Percentiles rank a stretch among this genome's conserved stretches.
These are phyloP conservation scores for Melanotaenia duboulayi DNA, from an alignment of 2,113 vertebrate genomes.

Conservation along the genomic window DNA sequence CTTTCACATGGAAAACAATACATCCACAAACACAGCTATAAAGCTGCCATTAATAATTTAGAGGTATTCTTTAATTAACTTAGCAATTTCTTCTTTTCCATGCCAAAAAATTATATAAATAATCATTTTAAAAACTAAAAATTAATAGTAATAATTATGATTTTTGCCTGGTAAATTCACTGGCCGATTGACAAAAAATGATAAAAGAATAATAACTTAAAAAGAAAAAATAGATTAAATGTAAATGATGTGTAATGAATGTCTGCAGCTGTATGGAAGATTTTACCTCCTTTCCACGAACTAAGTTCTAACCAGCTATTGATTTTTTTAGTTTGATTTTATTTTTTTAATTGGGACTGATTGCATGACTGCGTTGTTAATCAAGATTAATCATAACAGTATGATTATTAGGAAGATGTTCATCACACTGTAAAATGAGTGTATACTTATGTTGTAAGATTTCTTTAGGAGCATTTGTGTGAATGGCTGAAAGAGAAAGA, in stretches of 20 bases:
- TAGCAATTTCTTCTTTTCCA: neutral
- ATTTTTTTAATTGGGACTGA: too few relatives aligned
- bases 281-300: too few relatives aligned
- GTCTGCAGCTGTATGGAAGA: neutral
- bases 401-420: neutral
- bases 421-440: neutral
- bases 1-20: conserved; percentile 30
- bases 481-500: too few relatives aligned
- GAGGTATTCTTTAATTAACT: conserved; percentile 11
- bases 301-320: neutral
- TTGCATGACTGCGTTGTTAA: neutral
- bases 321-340: too few relatives aligned
- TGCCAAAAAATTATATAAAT: neutral
- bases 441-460: too few relatives aligned
- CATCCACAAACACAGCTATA: conserved; percentile 3
- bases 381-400: neutral
- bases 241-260: too few relatives aligned
- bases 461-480: too few relatives aligned
- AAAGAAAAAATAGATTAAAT: too few relatives aligned
- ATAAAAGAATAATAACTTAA: neutral
- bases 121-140: neutral
- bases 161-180: neutral
- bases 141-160: neutral
- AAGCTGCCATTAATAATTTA: conserved; percentile 40
- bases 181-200: too few relatives aligned